Evolutionary conservation across 2,888 invertebrate species (phyloP).

Genomic region (Pinctada fucata): DNA sequence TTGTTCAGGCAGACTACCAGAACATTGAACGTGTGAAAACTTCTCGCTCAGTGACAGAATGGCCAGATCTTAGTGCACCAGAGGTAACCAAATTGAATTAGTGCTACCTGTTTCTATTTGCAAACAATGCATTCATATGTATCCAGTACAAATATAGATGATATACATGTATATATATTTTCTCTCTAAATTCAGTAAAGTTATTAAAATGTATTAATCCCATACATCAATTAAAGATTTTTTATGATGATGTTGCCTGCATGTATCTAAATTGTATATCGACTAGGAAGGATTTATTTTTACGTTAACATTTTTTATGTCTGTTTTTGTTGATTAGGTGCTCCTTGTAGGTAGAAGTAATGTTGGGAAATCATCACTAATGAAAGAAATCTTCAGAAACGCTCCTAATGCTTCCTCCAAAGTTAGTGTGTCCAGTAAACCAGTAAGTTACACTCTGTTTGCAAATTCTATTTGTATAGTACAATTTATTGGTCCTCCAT

Average conservation of each 20-base stretch:
- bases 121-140: too few relatives aligned
- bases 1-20: constrained; percentile 38
- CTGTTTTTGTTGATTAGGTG: constrained; percentile 57
- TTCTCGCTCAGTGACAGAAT: constrained; percentile 42
- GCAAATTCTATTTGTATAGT: neutral
- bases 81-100: constrained; percentile 46
- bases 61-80: constrained; percentile 50
- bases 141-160: too few relatives aligned
- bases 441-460: constrained; percentile 54
- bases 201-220: too few relatives aligned
- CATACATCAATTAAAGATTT: too few relatives aligned
- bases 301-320: neutral
- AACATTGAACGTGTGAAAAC: constrained; percentile 50
- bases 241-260: too few relatives aligned
- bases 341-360: constrained; percentile 74
- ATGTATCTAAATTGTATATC: too few relatives aligned
- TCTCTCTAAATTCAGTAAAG: too few relatives aligned
- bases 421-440: constrained; percentile 64
- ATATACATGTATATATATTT: too few relatives aligned
- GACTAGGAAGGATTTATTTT: neutral
- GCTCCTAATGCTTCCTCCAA: constrained; percentile 53
- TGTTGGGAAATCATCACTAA: constrained; percentile 75
- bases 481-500: too few relatives aligned
- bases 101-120: too few relatives aligned
- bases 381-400: constrained; percentile 64